A percentile compares a stretch with the other conserved stretches of the same genome.
phyloP scores from a whole-genome alignment of 2,888 invertebrate genomes.

The Drosophila percnosoma region DNA sequence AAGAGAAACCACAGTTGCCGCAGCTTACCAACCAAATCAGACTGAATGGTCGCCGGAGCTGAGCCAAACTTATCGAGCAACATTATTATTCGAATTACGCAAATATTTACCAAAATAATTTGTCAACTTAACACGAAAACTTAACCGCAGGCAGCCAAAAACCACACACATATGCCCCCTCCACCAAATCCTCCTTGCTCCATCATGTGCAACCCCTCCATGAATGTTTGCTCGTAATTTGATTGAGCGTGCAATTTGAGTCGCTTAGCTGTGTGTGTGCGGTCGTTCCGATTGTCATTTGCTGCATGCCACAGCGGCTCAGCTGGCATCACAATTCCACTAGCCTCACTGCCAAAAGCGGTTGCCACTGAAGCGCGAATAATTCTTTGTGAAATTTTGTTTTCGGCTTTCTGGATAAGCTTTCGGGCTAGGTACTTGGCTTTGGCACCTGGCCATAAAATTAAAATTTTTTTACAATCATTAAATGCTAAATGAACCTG shows the following conservation, averaged over 20 bases:
- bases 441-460: conserved; percentile 77
- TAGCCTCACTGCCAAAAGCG: conserved; percentile 8
- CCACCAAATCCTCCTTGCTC: not conserved
- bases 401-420: conserved; percentile 52
- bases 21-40: conserved; percentile 49
- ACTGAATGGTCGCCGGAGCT: not conserved
- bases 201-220: not conserved
- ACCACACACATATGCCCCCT: conserved; percentile 22
- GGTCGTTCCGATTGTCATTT: conserved; percentile 20
- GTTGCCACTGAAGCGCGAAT: conserved; percentile 56
- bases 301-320: conserved; percentile 13
- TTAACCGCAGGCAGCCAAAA: conserved; percentile 45
- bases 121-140: conserved; percentile 75
- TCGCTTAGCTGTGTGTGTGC: conserved; percentile 2
- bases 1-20: conserved; percentile 59
- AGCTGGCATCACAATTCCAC: not conserved
- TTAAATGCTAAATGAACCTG: conserved; percentile 83
- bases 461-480: conserved; percentile 80
- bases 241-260: conserved; percentile 57
- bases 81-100: conserved; percentile 74
- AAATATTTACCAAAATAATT: conserved; percentile 80
- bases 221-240: conserved; percentile 42
- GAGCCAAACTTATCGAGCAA: conserved; percentile 36
- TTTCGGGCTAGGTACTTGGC: conserved; percentile 23
- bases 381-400: conserved; percentile 71